Evolutionary conservation across 2,113 vertebrate species (phyloP).

Genomic region (Malurus alboscapulatus): DNA sequence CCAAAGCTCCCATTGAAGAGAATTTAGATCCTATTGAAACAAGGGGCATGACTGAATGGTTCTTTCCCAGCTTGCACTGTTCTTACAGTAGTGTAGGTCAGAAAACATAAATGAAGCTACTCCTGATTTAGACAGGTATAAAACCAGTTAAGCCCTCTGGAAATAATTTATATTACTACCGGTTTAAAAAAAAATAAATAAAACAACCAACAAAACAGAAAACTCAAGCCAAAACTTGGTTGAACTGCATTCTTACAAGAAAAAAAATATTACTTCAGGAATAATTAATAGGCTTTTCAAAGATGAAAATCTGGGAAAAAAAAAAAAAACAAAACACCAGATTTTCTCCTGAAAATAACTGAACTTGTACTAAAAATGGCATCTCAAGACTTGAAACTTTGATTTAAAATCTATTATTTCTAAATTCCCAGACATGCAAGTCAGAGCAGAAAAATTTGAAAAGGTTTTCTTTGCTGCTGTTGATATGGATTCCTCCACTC

Average conservation of each 20-base stretch:
- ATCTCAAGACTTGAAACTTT: background rate
- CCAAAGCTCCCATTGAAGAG: background rate
- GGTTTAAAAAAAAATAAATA: background rate
- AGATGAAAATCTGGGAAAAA: background rate
- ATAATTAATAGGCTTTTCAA: background rate
- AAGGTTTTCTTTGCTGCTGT: background rate
- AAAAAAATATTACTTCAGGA: background rate
- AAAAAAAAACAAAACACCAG: no score
- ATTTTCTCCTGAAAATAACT: background rate
- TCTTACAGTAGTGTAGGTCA: background rate
- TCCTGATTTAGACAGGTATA: background rate
- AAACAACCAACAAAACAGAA: background rate
- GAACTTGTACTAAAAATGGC: background rate
- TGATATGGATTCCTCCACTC: background rate
- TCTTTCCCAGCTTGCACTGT: background rate
- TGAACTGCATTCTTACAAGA: background rate
- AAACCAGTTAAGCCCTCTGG: background rate
- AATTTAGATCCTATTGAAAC: background rate
- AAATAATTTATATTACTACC: background rate
- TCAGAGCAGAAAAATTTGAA: background rate
- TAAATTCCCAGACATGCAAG: background rate
- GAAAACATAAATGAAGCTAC: background rate
- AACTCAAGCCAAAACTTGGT: background rate
- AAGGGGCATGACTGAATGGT: background rate
- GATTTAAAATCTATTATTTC: background rate